These are phyloP conservation scores for Gymnocypris eckloni DNA, from an alignment of 2,797 vertebrate species.

Conservation along the genomic window DNA sequence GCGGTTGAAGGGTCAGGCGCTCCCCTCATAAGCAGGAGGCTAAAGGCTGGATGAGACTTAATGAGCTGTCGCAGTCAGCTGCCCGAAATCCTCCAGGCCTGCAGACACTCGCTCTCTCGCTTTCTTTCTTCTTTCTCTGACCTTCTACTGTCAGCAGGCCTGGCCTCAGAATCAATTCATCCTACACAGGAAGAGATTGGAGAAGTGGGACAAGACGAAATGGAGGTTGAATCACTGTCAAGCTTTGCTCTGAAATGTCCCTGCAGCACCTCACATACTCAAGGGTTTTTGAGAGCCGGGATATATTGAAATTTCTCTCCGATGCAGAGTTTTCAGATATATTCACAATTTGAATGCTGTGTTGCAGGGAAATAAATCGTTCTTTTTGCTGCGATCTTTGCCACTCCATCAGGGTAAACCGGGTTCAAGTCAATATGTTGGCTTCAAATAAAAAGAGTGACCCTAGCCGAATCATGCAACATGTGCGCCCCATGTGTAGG, in stretches of 20 bases:
- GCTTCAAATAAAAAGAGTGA: slow-evolving; percentile 12
- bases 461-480: slow-evolving; percentile 3
- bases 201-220: slow-evolving; percentile 60
- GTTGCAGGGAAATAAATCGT: slow-evolving; percentile 3
- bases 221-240: slow-evolving; percentile 64
- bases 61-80: slow-evolving; percentile 63
- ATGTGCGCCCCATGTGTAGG: background rate
- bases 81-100: slow-evolving; percentile 36
- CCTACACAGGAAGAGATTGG: slow-evolving; percentile 56
- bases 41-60: slow-evolving; percentile 64
- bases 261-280: slow-evolving; percentile 21
- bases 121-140: slow-evolving; percentile 28
- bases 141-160: slow-evolving; percentile 47
- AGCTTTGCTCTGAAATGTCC: slow-evolving; percentile 40
- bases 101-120: slow-evolving; percentile 3
- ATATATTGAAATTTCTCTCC: slow-evolving; percentile 28
- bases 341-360: slow-evolving; percentile 35
- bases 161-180: slow-evolving; percentile 52
- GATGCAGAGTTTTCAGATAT: slow-evolving; percentile 22
- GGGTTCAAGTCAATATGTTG: slow-evolving; percentile 30
- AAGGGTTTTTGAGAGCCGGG: slow-evolving; percentile 3
- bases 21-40: slow-evolving; percentile 54
- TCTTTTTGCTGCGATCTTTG: background rate
- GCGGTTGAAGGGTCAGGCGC: slow-evolving; percentile 57
- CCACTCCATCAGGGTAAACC: background rate